Conservation (phyloP, 30 jellyfish, hydroid and myxozoan genomes). For the Cassiopea andromeda region DNA sequence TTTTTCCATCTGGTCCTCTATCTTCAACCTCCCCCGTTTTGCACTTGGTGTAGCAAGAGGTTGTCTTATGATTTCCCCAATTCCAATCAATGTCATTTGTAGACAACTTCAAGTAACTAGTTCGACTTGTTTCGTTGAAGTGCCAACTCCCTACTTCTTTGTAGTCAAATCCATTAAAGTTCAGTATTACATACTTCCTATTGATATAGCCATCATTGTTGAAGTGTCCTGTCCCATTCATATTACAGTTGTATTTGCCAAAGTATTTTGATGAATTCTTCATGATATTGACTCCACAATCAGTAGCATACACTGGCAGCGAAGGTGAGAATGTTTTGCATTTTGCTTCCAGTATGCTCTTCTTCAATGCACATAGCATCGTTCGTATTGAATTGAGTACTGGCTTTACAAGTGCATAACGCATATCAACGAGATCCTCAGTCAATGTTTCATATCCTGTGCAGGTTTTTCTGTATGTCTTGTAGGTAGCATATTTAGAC, state of each 20-base stretch:
- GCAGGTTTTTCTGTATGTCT: slow-evolving; percentile 21
- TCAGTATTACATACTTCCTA: neutral
- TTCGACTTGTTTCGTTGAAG: neutral
- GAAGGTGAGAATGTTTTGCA: too few relatives aligned
- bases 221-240: slow-evolving; percentile 5
- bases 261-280: neutral
- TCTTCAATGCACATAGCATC: slow-evolving; percentile 38
- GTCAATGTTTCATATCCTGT: slow-evolving; percentile 55
- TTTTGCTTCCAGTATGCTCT: neutral
- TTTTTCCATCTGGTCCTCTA: slow-evolving; percentile 1
- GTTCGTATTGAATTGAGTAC: slow-evolving; percentile 36
- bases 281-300: too few relatives aligned
- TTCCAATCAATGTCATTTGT: neutral
- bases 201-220: neutral
- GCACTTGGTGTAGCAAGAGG: slow-evolving; percentile 17
- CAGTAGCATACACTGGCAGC: too few relatives aligned
- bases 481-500: neutral
- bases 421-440: slow-evolving; percentile 9
- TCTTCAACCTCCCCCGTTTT: slow-evolving; percentile 16
- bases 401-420: slow-evolving; percentile 44
- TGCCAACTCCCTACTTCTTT: slow-evolving; percentile 32
- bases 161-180: slow-evolving; percentile 13
- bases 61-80: neutral
- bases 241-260: neutral
- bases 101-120: neutral